Evolutionary conservation across 2,797 vertebrate genomes (phyloP), one percentile per base, ranked within the genome.

Genomic region (Mormyrus hasselquistii): DNA sequence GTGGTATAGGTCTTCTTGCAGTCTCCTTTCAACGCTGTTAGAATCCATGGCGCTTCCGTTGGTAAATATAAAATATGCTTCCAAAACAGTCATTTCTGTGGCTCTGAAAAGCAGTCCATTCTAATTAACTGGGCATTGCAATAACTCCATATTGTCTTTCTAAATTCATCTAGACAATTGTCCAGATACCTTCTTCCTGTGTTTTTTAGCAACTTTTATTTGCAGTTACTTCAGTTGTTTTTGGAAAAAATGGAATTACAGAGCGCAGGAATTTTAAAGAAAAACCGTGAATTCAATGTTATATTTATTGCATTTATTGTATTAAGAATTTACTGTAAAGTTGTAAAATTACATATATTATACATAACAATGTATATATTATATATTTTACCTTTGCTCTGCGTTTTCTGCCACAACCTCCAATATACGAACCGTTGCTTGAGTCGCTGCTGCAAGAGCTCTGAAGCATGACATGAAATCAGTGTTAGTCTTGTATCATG

Each of bases 51-150:
- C 98, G 0, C 96, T 95, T 90, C 98, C 98, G 0, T 99, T 98
- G 22, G 89, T 12, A 90, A 94, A 97, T 88, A 99, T 93, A 1
- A 98, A 99, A 93, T 99, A 99, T 0, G 90, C 95, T 29, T 95
- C 96, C 41, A 99, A 89, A 55, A 96, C 65, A 0, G 96, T 93
- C 38, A 90, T 89, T 2, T 0, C 89, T 14, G 86, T 0, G 19
- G 52, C 89, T 91, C 96, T 97, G 90, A 59, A 47, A 89, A 88
- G 50, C 92, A 92, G 41, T 16, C 22, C 90, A 89, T 29, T 86
- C 1, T 76, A 89, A 87, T 69, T 19, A 41, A 53, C 22, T 7
- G 10, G 25, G 14, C 14, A 34, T 12, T 34, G 85, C 34, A 52
- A 52, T 53, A 55, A 57, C 1, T 57, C 19, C 25, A n/a, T 57